Conservation (phyloP, 2,113 vertebrate genomes). For the Gambusia affinis region DNA sequence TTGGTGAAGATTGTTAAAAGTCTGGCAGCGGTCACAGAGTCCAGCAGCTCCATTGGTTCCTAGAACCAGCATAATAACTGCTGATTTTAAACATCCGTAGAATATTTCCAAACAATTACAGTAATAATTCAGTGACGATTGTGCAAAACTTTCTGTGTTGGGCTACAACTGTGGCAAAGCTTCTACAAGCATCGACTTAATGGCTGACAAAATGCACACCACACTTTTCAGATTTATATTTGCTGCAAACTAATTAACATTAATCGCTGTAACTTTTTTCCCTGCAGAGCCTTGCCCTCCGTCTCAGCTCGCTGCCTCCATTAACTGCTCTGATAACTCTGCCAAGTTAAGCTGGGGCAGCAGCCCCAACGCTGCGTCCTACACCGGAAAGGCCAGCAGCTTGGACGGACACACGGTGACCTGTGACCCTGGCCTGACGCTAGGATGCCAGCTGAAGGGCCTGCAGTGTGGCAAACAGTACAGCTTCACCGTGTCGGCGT, state of each 20-base stretch:
- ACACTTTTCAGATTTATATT: neutral
- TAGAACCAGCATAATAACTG: too few relatives aligned
- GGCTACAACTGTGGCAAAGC: too few relatives aligned
- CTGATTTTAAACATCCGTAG: too few relatives aligned
- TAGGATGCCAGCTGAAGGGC: slow-evolving; percentile 54
- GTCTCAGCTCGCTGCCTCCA: slow-evolving; percentile 44
- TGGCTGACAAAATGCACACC: neutral
- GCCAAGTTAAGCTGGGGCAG: slow-evolving; percentile 70
- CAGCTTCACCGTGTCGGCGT: slow-evolving; percentile 67
- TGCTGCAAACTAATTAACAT: neutral
- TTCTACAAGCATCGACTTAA: too few relatives aligned
- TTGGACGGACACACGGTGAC: slow-evolving; percentile 57
- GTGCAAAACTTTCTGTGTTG: too few relatives aligned
- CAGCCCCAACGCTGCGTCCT: slow-evolving; percentile 68
- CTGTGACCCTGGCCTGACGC: slow-evolving; percentile 44
- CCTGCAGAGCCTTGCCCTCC: slow-evolving; percentile 77
- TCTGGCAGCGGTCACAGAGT: too few relatives aligned
- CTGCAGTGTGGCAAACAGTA: slow-evolving; percentile 76
- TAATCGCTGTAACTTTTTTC: neutral
- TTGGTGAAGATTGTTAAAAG: too few relatives aligned
- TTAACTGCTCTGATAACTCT: slow-evolving; percentile 66
- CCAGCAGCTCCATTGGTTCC: too few relatives aligned
- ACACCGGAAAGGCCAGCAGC: slow-evolving; percentile 64
- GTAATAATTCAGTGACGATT: too few relatives aligned
- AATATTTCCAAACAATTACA: too few relatives aligned